Percentiles rank a stretch among this genome's conserved stretches.
These are phyloP conservation scores for Hepsetus odoe DNA, from an alignment of 2,113 vertebrate species.

Conservation along the genomic window DNA sequence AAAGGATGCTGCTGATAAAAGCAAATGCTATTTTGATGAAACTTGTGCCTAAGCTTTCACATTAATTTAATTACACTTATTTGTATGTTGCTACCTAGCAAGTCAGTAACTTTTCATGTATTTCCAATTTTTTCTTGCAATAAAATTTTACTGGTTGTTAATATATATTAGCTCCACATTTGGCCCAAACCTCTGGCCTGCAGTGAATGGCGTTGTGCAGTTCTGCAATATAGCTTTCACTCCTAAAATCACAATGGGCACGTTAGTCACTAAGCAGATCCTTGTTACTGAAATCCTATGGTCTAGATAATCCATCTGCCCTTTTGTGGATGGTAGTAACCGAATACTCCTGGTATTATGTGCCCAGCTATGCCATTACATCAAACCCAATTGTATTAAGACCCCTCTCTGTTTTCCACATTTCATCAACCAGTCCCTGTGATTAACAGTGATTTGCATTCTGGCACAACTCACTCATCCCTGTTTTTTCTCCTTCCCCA, in stretches of 20 bases:
- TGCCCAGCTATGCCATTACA: constrained; percentile 65
- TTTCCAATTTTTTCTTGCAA: too few species aligned
- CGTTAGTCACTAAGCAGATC: constrained; percentile 62
- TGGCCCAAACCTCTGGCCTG: too few species aligned
- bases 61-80: too few species aligned
- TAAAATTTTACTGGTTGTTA: too few species aligned
- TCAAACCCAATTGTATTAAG: constrained; percentile 48
- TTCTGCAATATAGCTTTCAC: too few species aligned
- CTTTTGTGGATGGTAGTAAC: constrained; percentile 74
- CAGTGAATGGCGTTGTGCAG: too few species aligned
- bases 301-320: constrained; percentile 66
- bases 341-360: constrained; percentile 69
- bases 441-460: constrained; percentile 63
- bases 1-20: too few species aligned
- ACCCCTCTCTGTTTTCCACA: constrained; percentile 56
- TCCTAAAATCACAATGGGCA: constrained; percentile 66
- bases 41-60: too few species aligned
- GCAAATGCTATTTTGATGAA: too few species aligned
- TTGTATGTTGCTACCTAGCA: too few species aligned
- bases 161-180: too few species aligned
- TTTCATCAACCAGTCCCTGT: constrained; percentile 45
- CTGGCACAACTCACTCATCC: constrained; percentile 18
- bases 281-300: constrained; percentile 59
- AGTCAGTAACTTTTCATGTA: too few species aligned
- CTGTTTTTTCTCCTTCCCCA: constrained; percentile 55